Base-by-base conservation (phyloP, 2,888 invertebrate species). In the Bembecia ichneumoniformis region DNA sequence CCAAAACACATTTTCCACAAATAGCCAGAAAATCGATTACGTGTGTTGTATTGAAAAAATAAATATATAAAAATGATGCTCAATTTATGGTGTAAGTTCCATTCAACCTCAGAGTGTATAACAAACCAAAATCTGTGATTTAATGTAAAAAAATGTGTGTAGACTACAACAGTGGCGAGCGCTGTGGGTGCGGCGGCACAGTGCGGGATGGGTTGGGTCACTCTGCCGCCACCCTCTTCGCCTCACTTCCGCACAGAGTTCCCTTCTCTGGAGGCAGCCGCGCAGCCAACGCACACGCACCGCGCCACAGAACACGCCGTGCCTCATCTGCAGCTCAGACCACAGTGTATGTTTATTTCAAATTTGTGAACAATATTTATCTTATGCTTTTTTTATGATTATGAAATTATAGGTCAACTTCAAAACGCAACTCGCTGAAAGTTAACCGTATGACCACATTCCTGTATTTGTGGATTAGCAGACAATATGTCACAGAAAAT, bases 201-300 rank as follows among this genome's bases (percentile, higher is more conserved):
- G 62, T 78, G 71, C 46, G 68, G 79, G 45, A 82, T 82, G 53
- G 88, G 88, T 58, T 88, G 88, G 88, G 87, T 79, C 55, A 66
- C 86, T 9, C 81, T 90, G 49, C 91, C 91, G 47, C 91, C 90
- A 36, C 88, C 93, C 54, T 93, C 93, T 65, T 93, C 96, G 79
- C 95, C 95, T 64, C 94, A 94, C 83, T 97, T 96, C 89, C 96
- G 96, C 88, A 96, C 96, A 92, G 98, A 98, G 89, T 98, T 98
- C 89, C 98, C 98, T 73, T 95, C 95, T 74, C 78, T 91, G 66
- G 90, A 90, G 75, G 90, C 90, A 62, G 84, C 90, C 68, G 89
- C 88, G 55, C 94, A 94, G 88, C 94, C 94, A 68, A 76, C 82
- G 60, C 86, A 84, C 66, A 76, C 82, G 61, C 86, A 84, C 66